Percentiles rank a stretch among this genome's conserved stretches.
Conservation (phyloP, 2,888 invertebrate species). For the Trypoxylon attenuatum region DNA sequence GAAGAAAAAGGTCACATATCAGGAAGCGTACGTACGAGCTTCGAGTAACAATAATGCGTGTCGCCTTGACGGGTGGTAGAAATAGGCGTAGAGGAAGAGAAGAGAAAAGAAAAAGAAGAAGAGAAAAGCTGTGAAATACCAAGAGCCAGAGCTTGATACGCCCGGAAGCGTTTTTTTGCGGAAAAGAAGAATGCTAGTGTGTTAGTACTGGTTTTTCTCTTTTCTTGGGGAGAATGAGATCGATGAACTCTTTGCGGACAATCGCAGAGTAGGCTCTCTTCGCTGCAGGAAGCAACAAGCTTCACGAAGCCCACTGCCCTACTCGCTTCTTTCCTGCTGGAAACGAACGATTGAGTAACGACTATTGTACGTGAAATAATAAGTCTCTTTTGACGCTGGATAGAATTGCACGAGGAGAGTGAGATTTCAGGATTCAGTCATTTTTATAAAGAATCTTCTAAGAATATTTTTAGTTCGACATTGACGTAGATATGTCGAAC, state of each 20-base stretch:
- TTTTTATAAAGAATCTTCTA: too few species aligned
- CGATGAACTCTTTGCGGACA: constrained; percentile 45
- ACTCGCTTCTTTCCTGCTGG: background rate
- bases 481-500: too few species aligned
- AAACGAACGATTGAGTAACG: too few species aligned
- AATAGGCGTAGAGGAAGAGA: background rate
- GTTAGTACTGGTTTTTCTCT: constrained; percentile 22
- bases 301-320: background rate
- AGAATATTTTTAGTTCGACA: too few species aligned
- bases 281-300: background rate
- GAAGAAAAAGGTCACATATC: background rate
- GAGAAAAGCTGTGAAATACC: constrained; percentile 19
- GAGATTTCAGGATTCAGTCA: too few species aligned
- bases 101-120: background rate
- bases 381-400: too few species aligned
- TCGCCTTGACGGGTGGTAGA: background rate
- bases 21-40: background rate
- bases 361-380: too few species aligned
- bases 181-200: constrained; percentile 21
- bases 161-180: constrained; percentile 42
- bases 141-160: constrained; percentile 32
- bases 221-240: constrained; percentile 43
- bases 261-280: constrained; percentile 6
- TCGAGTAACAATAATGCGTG: constrained; percentile 23
- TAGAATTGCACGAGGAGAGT: too few species aligned